phyloP scores from a whole-genome alignment of 53 echinoderm and acorn worm genomes.

The Holothuria leucospilota region DNA sequence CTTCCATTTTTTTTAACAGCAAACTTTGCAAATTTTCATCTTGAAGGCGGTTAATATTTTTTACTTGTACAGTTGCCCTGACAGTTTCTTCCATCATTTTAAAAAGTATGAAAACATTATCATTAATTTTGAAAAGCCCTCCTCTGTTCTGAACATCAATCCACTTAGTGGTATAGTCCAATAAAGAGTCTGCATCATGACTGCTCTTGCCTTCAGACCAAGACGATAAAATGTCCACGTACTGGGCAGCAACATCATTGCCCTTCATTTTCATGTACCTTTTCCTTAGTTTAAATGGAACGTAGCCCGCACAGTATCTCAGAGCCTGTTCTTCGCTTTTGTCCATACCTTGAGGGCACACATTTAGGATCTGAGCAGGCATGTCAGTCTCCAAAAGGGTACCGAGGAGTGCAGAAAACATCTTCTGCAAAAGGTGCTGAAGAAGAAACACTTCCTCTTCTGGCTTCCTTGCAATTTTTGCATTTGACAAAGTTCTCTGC shows the following conservation, averaged over 20 bases:
- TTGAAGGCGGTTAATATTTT: neutral
- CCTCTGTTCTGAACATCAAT: neutral
- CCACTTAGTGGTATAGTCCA: neutral
- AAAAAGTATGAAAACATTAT: neutral
- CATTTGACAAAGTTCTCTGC: neutral
- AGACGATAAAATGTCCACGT: neutral
- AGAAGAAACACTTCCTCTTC: neutral
- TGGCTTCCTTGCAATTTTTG: neutral
- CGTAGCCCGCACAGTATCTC: neutral
- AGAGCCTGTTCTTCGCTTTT: neutral
- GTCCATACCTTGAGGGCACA: neutral
- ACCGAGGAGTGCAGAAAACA: neutral
- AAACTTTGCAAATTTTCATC: neutral
- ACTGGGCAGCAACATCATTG: neutral
- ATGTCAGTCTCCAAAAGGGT: neutral
- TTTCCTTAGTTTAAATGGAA: neutral
- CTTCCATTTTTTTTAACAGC: neutral
- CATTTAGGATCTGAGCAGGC: neutral
- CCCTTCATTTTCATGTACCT: neutral
- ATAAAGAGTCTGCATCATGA: neutral
- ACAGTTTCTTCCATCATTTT: slow-evolving; percentile 16
- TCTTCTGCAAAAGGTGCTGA: neutral
- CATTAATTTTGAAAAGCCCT: neutral
- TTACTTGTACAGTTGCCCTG: neutral
- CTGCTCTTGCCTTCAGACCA: neutral